A percentile compares a stretch with the other conserved stretches of the same genome.
phyloP scores from a whole-genome alignment of 2,797 vertebrate genomes.

The Scleropages formosus region DNA sequence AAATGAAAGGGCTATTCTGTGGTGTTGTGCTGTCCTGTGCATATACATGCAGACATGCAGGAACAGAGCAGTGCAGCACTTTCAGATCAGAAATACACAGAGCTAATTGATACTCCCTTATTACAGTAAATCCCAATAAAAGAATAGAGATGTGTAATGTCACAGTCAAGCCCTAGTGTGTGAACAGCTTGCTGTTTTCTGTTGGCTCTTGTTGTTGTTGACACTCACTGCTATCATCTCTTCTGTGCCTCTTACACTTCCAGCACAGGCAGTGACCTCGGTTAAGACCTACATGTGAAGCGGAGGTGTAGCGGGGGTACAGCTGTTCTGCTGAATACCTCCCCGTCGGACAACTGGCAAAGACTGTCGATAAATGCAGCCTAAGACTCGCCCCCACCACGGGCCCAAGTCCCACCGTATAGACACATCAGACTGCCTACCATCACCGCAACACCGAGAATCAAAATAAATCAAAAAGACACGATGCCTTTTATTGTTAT shows the following conservation, averaged over 20 bases:
- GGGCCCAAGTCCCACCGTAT: not conserved
- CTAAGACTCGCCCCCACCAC: slow-evolving; percentile 29
- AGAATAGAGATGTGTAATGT: too few species aligned
- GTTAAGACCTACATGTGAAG: slow-evolving; percentile 64
- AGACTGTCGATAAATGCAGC: slow-evolving; percentile 43
- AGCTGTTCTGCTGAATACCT: too few species aligned
- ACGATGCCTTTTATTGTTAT: not conserved
- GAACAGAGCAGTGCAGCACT: too few species aligned
- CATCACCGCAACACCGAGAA: not conserved
- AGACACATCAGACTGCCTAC: not conserved
- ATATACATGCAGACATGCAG: too few species aligned
- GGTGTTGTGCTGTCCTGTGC: too few species aligned
- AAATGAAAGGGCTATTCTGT: too few species aligned
- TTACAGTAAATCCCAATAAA: too few species aligned
- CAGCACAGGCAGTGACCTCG: slow-evolving; percentile 54
- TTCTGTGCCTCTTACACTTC: not conserved
- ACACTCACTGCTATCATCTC: too few species aligned
- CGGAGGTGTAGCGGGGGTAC: not conserved
- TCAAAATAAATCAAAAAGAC: not conserved
- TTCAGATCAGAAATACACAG: too few species aligned
- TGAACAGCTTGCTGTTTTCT: too few species aligned
- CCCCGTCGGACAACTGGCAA: slow-evolving; percentile 40
- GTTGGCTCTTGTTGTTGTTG: too few species aligned
- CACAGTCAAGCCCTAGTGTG: not conserved
- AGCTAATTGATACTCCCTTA: too few species aligned